Evolutionary conservation across 2,113 vertebrate genomes (phyloP).

Genomic region (Pardalotus punctatus): DNA sequence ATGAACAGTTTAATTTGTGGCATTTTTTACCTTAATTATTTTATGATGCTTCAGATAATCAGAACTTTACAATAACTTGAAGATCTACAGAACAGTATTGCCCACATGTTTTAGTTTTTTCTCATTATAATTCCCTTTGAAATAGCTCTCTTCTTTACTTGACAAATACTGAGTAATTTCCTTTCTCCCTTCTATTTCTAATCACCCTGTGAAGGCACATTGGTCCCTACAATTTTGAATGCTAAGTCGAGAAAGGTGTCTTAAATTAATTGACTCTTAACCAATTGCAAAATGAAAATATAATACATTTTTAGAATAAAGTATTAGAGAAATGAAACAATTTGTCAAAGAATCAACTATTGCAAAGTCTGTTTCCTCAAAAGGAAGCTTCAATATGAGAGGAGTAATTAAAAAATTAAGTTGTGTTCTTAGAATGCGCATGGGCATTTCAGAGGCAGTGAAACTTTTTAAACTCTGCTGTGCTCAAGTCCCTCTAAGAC

Average conservation of each 20-base stretch:
- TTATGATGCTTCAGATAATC: neutral
- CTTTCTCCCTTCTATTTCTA: neutral
- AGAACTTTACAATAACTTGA: neutral
- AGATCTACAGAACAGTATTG: neutral
- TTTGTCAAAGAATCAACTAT: neutral
- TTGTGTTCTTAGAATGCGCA: neutral
- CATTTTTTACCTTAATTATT: neutral
- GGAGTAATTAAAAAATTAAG: neutral
- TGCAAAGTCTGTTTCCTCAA: neutral
- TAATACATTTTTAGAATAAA: neutral
- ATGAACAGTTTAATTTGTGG: neutral
- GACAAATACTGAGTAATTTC: neutral
- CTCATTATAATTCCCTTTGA: neutral
- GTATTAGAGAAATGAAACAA: neutral
- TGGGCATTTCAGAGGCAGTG: neutral
- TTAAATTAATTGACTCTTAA: neutral
- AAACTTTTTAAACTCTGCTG: neutral
- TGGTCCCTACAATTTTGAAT: neutral
- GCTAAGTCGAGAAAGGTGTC: neutral
- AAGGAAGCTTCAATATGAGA: neutral
- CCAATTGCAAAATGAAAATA: neutral
- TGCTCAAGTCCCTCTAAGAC: neutral
- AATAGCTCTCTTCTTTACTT: neutral
- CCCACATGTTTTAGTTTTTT: rapidly evolving
- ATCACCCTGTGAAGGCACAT: neutral